phyloP scores from a whole-genome alignment of 2,797 vertebrate genomes.

The Toxotes lorentzi region DNA sequence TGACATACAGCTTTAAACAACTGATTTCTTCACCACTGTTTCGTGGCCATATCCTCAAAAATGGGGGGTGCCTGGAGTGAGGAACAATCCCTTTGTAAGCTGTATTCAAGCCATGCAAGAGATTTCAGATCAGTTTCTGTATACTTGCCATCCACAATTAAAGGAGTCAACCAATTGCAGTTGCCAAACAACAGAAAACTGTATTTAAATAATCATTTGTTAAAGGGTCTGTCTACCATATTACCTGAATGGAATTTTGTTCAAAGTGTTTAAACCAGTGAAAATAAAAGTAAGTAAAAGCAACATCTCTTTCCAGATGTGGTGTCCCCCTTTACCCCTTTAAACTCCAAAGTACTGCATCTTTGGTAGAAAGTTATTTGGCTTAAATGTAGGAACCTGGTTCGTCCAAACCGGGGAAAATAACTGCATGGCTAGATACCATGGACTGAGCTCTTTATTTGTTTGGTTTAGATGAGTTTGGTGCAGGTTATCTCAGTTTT shows the following conservation, averaged over 20 bases:
- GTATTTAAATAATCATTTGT: not conserved
- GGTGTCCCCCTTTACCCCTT: not conserved
- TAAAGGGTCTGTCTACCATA: not conserved
- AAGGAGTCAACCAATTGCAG: not conserved
- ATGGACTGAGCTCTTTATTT: not conserved
- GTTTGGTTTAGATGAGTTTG: not conserved
- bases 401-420: not conserved
- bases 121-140: not conserved
- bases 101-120: not conserved
- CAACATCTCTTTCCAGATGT: not conserved
- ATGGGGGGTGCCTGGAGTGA: too few species aligned
- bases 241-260: not conserved
- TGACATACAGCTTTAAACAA: constrained; percentile 35
- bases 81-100: too few species aligned
- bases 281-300: not conserved
- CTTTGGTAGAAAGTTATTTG: not conserved
- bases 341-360: not conserved
- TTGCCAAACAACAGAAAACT: not conserved
- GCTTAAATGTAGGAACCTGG: not conserved
- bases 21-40: not conserved
- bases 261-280: not conserved
- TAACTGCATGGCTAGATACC: not conserved
- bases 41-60: not conserved
- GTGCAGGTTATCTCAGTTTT: not conserved
- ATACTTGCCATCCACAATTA: not conserved